Base-by-base conservation (phyloP, 2,888 invertebrate species). In the Junonia oenone region DNA sequence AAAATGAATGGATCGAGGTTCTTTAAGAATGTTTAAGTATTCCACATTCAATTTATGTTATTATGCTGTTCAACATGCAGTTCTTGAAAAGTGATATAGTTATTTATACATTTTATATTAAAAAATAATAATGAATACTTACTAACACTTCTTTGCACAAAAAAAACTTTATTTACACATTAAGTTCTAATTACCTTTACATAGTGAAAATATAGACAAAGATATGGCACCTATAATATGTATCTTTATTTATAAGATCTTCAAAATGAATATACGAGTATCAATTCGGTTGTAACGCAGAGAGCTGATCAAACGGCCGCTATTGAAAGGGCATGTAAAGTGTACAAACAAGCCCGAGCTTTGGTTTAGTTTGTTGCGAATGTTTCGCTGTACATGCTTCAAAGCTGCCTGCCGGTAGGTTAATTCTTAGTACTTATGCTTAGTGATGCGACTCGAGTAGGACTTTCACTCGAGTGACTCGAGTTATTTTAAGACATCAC, bases 281-380 rank as follows among this genome's bases (percentile, higher is more conserved):
- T 13, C 8, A 40, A 31, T 13, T 35, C 35, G n/a, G 35, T 35
- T 35, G 35, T 35, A 13, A 13, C 35, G 35, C 35, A 46, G 29
- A 22, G 46, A 46, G 22, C 19, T 52, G 52, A 46, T 46, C 52
- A 46, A 52, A 46, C 37, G 52, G 37, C 13, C 19, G 37, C 45
- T 38, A 52, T 52, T 52, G 52, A 46, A 52, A 46, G 35, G 52
- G 17, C 37, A 17, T 45, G 45, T 22, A 45, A 38, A 38, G 38
- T 38, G 38, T 17, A 38, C 38, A 38, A 38, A 38, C 17, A 38
- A 17, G 15, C 11, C 17, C 1, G 15, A 14, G 38, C 17, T 17
- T 9, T 17, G 17, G 15, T 38, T 38, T 17, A 9, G 38, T 38
- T n/a, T n/a, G n/a, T n/a, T n/a, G n/a, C n/a, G n/a, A n/a, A n/a